phyloP scores from a whole-genome alignment of 2,113 vertebrate species.

The Onychostruthus taczanowskii region DNA sequence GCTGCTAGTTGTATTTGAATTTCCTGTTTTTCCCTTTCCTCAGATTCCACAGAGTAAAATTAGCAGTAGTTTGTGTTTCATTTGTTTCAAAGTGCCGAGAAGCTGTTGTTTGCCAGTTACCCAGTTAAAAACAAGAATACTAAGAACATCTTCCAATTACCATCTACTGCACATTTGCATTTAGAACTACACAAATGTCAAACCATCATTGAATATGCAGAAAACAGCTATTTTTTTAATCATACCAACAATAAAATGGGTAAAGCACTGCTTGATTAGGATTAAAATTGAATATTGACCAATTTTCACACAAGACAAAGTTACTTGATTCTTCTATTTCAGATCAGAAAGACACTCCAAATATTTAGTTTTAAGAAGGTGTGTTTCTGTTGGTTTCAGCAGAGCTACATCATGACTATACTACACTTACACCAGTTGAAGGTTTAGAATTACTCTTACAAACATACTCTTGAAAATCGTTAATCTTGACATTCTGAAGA shows the following conservation, averaged over 20 bases:
- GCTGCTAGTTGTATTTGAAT: background rate
- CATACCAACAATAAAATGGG: background rate
- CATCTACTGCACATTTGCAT: background rate
- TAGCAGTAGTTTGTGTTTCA: slow-evolving; percentile 9
- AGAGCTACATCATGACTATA: background rate
- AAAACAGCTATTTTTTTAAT: background rate
- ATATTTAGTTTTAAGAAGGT: background rate
- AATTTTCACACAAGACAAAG: background rate
- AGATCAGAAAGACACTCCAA: background rate
- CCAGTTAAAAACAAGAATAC: background rate
- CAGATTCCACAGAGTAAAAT: slow-evolving; percentile 42
- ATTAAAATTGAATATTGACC: background rate
- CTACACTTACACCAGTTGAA: background rate
- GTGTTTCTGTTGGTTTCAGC: background rate
- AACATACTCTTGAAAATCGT: background rate
- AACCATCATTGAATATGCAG: background rate
- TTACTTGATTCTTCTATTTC: background rate
- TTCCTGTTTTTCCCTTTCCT: slow-evolving; percentile 15
- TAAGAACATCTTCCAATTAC: background rate
- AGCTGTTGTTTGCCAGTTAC: slow-evolving; percentile 2
- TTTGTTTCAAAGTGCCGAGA: background rate
- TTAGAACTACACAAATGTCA: background rate
- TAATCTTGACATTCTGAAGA: background rate
- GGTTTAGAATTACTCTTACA: background rate
- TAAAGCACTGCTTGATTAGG: background rate